phyloP scores from a whole-genome alignment of 2,113 vertebrate species.

The Aplodontia rufa region DNA sequence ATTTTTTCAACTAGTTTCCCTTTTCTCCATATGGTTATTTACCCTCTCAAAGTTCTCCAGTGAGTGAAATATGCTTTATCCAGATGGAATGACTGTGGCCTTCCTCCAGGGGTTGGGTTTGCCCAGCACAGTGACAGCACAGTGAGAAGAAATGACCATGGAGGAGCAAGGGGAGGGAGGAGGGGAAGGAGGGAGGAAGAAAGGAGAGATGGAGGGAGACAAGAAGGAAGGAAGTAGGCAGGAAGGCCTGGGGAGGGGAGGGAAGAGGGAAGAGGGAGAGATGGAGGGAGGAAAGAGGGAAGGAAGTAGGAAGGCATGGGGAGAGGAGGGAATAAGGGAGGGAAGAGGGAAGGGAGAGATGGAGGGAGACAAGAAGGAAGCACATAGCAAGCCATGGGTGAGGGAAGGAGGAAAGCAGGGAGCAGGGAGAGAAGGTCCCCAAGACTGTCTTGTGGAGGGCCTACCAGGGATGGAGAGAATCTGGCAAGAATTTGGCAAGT shows the following conservation, averaged over 20 bases:
- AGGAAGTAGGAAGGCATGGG: background rate
- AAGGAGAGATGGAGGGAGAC: background rate
- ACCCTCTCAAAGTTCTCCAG: background rate
- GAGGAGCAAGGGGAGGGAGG: no score
- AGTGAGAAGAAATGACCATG: background rate
- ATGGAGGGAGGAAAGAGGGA: no score
- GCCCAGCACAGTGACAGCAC: background rate
- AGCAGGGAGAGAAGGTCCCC: background rate
- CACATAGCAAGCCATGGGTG: no score
- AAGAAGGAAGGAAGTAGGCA: background rate
- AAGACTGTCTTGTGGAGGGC: background rate
- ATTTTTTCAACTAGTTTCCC: background rate
- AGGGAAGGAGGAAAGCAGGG: background rate
- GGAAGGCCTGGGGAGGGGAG: background rate
- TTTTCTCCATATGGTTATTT: background rate
- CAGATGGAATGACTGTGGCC: background rate
- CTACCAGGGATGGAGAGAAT: fast-evolving
- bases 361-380: no score
- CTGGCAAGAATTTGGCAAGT: background rate
- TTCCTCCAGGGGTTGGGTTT: background rate
- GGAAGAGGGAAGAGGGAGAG: background rate
- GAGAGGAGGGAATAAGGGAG: no score
- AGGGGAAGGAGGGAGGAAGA: fast-evolving
- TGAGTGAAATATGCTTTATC: background rate
- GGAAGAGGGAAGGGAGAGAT: background rate